Conservation (phyloP, 2,797 vertebrate species). For the Notolepis coatsorum region DNA sequence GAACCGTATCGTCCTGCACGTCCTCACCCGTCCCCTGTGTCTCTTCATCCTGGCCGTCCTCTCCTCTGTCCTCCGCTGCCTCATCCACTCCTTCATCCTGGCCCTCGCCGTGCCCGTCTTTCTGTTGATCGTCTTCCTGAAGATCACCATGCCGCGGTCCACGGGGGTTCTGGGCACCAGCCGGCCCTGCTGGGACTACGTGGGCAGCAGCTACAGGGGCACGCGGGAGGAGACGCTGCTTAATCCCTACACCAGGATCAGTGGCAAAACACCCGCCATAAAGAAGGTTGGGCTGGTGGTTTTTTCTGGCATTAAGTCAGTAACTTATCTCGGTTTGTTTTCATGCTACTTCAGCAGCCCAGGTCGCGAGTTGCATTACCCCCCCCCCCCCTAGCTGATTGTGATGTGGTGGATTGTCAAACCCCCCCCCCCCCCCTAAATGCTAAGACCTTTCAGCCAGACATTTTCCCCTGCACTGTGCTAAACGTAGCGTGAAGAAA, state of each 20-base stretch:
- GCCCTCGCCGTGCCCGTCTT: slow-evolving; percentile 88
- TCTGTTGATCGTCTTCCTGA: slow-evolving; percentile 85
- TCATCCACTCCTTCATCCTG: slow-evolving; percentile 88
- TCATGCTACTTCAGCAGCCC: too few relatives aligned
- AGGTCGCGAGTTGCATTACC: too few relatives aligned
- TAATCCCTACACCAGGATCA: slow-evolving; percentile 72
- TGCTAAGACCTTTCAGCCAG: too few relatives aligned
- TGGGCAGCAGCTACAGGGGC: slow-evolving; percentile 79
- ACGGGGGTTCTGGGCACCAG: slow-evolving; percentile 80
- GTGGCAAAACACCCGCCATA: slow-evolving; percentile 47
- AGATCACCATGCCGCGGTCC: slow-evolving; percentile 87
- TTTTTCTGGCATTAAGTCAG: background rate
- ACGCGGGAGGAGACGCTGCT: slow-evolving; percentile 66
- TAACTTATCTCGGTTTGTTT: background rate
- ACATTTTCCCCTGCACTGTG: too few relatives aligned
- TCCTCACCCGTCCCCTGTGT: slow-evolving; percentile 87
- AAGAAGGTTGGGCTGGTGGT: slow-evolving; percentile 56
- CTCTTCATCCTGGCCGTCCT: slow-evolving; percentile 87
- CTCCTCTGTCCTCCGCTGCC: slow-evolving; percentile 87
- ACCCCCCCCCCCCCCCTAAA: too few relatives aligned
- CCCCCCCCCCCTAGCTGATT: too few relatives aligned
- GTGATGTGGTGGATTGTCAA: too few relatives aligned
- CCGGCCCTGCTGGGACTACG: slow-evolving; percentile 81
- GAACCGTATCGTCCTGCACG: slow-evolving; percentile 89
- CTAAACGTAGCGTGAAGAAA: too few relatives aligned